Base-by-base conservation (phyloP, 2,888 invertebrate genomes). In the Idaea biselata region DNA sequence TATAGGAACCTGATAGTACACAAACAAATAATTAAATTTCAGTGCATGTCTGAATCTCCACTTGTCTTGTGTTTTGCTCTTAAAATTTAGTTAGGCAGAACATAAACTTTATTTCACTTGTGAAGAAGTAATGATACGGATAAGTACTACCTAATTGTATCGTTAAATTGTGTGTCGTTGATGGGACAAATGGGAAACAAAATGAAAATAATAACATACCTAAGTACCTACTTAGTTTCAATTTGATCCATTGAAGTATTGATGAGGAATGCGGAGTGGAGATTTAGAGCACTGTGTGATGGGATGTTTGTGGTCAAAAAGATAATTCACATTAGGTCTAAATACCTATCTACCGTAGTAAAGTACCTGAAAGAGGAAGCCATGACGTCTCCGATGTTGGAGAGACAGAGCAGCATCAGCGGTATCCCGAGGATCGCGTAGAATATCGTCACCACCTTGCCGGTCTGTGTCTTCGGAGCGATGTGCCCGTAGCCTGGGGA, bases 401-500 rank as follows among this genome's bases (percentile, higher is more conserved):
- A 98, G 70, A 99, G 94, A 77, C 98, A 99, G 17, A 99, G 94
- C 76, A 99, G 94, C 98, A 99, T 98, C 71, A 99, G 93, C 0
- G 99, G 99, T 73, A 99, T 99, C 58, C 97, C 99, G 70, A 98
- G 94, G 81, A 99, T 98, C 25, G 98, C 98, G 89, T 99, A 99
- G 84, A 99, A 96, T 79, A 99, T 98, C 16, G 99, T 99, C 71
- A 97, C 96, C 71, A 98, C 96, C 88, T 98, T 98, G 56, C 99
- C 99, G 82, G 96, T 96, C 77, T 96, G 95, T 0, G 99, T 99
- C 91, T 97, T 98, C 0, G 98, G 98, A 0, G 98, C 96, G 66
- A 98, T 98, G 86, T 99, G 98, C 7, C 98, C 99, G 86, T 98
- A 99, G 54, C 98, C 98, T 98, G 86, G 31, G 86, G 83, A 61